These are phyloP conservation scores for Chorisops tibialis DNA, from an alignment of 2,888 invertebrate genomes.

Conservation along the genomic window DNA sequence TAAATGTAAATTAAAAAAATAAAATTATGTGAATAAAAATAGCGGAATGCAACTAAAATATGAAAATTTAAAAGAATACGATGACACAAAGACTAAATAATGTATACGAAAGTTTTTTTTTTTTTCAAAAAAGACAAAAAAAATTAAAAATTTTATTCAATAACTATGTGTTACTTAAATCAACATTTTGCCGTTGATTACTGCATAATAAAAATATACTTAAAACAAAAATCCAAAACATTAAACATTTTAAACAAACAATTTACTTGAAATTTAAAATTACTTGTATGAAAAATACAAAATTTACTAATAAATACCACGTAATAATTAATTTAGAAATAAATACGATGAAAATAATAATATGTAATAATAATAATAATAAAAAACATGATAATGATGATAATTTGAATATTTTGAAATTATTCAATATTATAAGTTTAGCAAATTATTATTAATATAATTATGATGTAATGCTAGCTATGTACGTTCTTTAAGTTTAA, in stretches of 20 bases:
- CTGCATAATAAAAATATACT: background rate
- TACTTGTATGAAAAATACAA: background rate
- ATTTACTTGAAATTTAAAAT: background rate
- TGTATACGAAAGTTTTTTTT: conserved; percentile 32
- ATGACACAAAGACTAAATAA: conserved; percentile 25
- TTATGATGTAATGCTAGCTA: conserved; percentile 11
- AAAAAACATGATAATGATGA: conserved; percentile 14
- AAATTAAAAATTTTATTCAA: too few species aligned
- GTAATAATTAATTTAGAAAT: conserved; percentile 1
- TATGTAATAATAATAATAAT: conserved; percentile 16
- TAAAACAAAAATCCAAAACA: background rate
- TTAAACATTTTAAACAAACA: background rate
- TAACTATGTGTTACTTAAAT: conserved; percentile 27
- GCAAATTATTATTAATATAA: conserved; percentile 18
- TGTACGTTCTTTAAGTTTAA: conserved; percentile 25
- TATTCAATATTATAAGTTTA: conserved; percentile 20
- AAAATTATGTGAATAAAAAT: too few species aligned
- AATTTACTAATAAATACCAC: conserved; percentile 3
- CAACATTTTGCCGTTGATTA: conserved; percentile 4
- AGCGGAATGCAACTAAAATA: too few species aligned
- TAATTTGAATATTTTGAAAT: background rate
- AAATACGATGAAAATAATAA: background rate
- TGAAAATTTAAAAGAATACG: background rate
- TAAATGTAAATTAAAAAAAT: too few species aligned
- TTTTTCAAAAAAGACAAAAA: conserved; percentile 29